These are phyloP conservation scores for Zonitis immaculata DNA, from an alignment of 2,888 invertebrate genomes.

Conservation along the genomic window DNA sequence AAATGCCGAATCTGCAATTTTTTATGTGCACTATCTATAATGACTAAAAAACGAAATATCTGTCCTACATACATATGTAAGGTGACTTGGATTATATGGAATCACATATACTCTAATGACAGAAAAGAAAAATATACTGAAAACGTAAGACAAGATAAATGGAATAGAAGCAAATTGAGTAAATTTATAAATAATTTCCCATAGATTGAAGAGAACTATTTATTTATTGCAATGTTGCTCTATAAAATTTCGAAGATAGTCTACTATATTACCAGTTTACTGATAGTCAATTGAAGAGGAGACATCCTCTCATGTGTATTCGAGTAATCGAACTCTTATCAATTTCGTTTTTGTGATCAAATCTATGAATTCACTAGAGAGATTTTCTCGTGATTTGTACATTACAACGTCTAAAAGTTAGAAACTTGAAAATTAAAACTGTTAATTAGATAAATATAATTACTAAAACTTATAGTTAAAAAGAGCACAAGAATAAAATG, in stretches of 20 bases:
- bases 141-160: background rate
- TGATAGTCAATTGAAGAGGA: conserved; percentile 5
- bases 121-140: background rate
- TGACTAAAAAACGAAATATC: background rate
- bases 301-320: conserved; percentile 4
- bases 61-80: background rate
- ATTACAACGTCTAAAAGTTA: background rate
- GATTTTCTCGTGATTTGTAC: background rate
- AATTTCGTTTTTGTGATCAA: conserved; percentile 10
- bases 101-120: background rate
- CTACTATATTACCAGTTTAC: conserved; percentile 4
- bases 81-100: background rate
- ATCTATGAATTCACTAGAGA: background rate
- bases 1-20: conserved; percentile 2
- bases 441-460: conserved; percentile 32
- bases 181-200: background rate
- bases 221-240: conserved; percentile 9
- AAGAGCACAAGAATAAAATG: conserved; percentile 23
- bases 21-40: background rate
- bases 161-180: background rate
- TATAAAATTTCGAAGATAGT: conserved; percentile 10
- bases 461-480: conserved; percentile 13
- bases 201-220: background rate
- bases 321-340: conserved; percentile 17
- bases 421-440: conserved; percentile 12